Conservation (phyloP, 2,797 vertebrate genomes). For the Remorina albescens region DNA sequence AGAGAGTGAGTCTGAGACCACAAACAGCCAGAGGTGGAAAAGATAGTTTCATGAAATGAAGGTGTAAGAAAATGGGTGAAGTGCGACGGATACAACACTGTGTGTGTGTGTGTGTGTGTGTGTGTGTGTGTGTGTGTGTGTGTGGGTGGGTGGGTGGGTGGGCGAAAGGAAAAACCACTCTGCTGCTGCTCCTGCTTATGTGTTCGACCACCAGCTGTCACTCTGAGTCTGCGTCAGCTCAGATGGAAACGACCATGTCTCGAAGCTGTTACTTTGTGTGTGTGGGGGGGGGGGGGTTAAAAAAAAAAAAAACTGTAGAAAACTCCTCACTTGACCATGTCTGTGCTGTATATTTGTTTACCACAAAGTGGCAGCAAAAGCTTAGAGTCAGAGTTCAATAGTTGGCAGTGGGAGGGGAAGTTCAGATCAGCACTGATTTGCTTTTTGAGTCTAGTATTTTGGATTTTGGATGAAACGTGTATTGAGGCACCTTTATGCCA, state of each 20-base stretch:
- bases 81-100: conserved; percentile 62
- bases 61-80: conserved; percentile 24
- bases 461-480: conserved; percentile 6
- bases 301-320: conserved; percentile 35
- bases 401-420: background rate
- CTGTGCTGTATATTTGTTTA: conserved; percentile 65
- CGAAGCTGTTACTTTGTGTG: conserved; percentile 82
- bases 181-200: conserved; percentile 82
- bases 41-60: conserved; percentile 6
- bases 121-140: too few relatives aligned
- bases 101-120: too few relatives aligned
- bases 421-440: conserved; percentile 12
- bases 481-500: conserved; percentile 5
- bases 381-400: conserved; percentile 28
- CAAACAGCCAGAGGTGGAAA: conserved; percentile 3
- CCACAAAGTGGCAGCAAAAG: conserved; percentile 66
- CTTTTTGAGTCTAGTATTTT: conserved; percentile 27
- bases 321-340: conserved; percentile 54
- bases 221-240: conserved; percentile 78
- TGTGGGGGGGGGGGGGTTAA: too few relatives aligned
- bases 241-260: conserved; percentile 87
- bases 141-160: too few relatives aligned
- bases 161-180: conserved; percentile 63
- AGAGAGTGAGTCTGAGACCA: conserved; percentile 1
- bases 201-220: conserved; percentile 85